phyloP scores from a whole-genome alignment of 2,797 vertebrate species.

The Perodicticus potto region DNA sequence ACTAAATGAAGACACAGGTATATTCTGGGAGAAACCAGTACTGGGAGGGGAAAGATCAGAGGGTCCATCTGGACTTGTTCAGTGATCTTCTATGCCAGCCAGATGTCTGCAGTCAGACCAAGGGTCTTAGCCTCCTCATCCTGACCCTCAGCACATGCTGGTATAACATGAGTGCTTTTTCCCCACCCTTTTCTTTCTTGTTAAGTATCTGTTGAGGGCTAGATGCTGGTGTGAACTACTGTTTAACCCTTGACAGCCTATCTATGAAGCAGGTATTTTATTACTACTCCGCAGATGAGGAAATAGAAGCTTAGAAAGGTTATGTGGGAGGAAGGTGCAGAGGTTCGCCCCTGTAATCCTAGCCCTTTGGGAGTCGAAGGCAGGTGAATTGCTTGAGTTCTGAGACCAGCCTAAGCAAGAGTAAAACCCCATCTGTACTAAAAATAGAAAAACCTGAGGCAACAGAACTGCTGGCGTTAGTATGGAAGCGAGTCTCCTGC shows the following conservation, averaged over 20 bases:
- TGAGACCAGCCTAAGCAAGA: too few relatives aligned
- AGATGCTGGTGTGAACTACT: not conserved
- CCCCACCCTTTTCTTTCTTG: not conserved
- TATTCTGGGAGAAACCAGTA: not conserved
- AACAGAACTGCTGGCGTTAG: too few relatives aligned
- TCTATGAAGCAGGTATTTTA: conserved; percentile 47
- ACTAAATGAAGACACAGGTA: conserved; percentile 9
- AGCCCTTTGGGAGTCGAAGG: too few relatives aligned
- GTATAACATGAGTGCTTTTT: not conserved
- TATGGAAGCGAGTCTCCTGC: too few relatives aligned
- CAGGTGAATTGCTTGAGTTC: too few relatives aligned
- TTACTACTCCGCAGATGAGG: not conserved
- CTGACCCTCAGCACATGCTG: not conserved
- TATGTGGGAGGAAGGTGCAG: not conserved
- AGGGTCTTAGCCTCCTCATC: not conserved
- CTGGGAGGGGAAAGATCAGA: not conserved
- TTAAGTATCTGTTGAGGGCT: not conserved
- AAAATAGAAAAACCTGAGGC: too few relatives aligned
- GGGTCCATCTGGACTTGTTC: not conserved
- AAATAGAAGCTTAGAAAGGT: conserved; percentile 16
- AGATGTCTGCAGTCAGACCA: not conserved
- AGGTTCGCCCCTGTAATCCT: too few relatives aligned
- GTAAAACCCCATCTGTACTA: too few relatives aligned
- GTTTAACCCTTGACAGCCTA: not conserved
- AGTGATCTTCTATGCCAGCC: not conserved